Base-by-base conservation (phyloP, 2,888 invertebrate species). In the Geophilus truncorum region DNA sequence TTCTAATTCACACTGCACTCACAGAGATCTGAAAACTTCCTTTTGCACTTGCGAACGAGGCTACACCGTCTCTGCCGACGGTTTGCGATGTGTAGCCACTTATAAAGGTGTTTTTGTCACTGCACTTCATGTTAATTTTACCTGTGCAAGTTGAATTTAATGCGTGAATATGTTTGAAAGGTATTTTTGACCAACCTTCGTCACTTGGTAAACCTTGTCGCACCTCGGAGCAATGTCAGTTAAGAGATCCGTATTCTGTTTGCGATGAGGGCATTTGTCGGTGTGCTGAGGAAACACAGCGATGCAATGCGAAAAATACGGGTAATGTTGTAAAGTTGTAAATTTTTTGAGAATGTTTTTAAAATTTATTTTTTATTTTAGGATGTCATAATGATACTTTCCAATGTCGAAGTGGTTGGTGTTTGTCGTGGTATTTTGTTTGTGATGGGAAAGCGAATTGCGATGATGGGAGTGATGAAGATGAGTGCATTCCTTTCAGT, bases 391-490 rank as follows among this genome's bases (percentile, higher is more conserved):
- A 81, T 18, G 81, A 81, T 32, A 81, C 81, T 0, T 84, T 83
- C n/a, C 89, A 96, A 92, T 96, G 96, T 86, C 92, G 92, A 34
- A 92, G 92, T 79, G 96, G 96, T 0, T 90, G 91, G 15, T 96
- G 96, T 87, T 93, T 96, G 85, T 95, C 94, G 84, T 95, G 95
- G 95, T 95, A 94, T 89, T 95, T 95, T 87, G 94, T 96, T 4
- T 96, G 96, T 87, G 95, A 96, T 86, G 93, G 93, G 10, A 91
- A 93, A 83, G 90, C 91, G 82, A 94, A 96, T 86, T 96, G 96
- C 85, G 83, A 83, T 9, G 95, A 95, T 85, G 94, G 93, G 23
- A 94, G 94, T 0, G 96, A 96, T 86, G 96, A 96, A 87, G 92
- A 92, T 4, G 81, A 81, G 51, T 84, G 84, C 81, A 75, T 81